Conservation (phyloP, 2,797 vertebrate genomes). For the Nasua narica region DNA sequence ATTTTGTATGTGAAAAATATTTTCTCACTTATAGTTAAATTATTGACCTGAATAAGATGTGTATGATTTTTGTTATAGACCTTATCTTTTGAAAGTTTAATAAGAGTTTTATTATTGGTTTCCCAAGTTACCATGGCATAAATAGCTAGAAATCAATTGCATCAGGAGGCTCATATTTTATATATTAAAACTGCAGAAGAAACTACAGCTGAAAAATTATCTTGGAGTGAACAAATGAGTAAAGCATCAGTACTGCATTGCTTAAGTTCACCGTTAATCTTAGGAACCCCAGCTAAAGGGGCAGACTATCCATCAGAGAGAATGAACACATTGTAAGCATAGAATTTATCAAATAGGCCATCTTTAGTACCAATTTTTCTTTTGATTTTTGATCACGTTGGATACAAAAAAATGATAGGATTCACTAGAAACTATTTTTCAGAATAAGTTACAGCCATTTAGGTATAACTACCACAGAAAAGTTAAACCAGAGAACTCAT, state of each 20-base stretch:
- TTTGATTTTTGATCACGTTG: conserved; percentile 41
- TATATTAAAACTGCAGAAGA: conserved; percentile 40
- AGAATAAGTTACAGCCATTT: conserved; percentile 2
- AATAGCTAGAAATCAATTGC: not conserved
- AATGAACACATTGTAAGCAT: conserved; percentile 16
- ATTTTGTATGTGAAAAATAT: not conserved
- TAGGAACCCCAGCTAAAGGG: not conserved
- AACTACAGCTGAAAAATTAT: conserved; percentile 36
- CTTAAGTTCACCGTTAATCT: not conserved
- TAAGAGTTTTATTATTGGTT: not conserved
- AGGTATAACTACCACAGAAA: not conserved
- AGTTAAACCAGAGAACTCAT: conserved; percentile 2
- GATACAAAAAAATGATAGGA: not conserved
- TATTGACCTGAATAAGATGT: not conserved
- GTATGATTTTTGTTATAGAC: not conserved
- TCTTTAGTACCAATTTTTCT: conserved; percentile 42
- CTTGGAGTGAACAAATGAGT: conserved; percentile 27
- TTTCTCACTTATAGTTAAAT: conserved; percentile 16
- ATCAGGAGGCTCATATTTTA: not conserved
- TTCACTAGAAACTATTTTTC: conserved; percentile 44
- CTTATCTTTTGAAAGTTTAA: not conserved
- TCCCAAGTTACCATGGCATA: not conserved
- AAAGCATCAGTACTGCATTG: not conserved
- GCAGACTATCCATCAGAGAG: not conserved
- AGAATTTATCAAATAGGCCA: conserved; percentile 17